Evolutionary conservation across 2,888 invertebrate species (phyloP).

Genomic region (Drosophila kambysellisi): DNA sequence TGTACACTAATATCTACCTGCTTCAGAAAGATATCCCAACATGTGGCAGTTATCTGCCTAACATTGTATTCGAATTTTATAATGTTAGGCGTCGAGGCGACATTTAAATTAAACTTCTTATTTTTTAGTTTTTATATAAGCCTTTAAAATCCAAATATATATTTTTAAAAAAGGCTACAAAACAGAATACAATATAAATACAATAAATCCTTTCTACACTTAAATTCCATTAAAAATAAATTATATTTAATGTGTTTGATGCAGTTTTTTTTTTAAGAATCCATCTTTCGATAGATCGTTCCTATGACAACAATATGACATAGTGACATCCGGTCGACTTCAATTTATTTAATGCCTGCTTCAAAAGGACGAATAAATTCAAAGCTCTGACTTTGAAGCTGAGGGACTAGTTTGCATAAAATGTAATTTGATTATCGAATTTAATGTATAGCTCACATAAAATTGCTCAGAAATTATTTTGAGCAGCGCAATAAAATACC

Average conservation of each 20-base stretch:
- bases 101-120: neutral
- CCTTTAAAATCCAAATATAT: neutral
- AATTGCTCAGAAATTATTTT: neutral
- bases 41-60: neutral
- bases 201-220: neutral
- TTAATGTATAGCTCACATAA: too few species aligned
- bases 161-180: neutral
- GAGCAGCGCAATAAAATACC: neutral
- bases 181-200: neutral
- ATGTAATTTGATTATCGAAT: too few species aligned
- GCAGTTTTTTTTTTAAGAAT: too few species aligned
- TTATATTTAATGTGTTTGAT: too few species aligned
- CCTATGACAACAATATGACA: too few species aligned
- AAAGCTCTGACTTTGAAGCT: too few species aligned
- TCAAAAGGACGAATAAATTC: too few species aligned
- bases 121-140: neutral
- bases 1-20: neutral
- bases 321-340: too few species aligned
- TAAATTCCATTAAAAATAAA: too few species aligned
- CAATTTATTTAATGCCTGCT: too few species aligned
- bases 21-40: neutral
- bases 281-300: too few species aligned
- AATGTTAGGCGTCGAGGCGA: neutral
- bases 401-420: too few species aligned
- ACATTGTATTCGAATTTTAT: neutral